Percentiles rank a stretch among this genome's conserved stretches.
Conservation (phyloP, 2,113 vertebrate species). For the Apeltes quadracus region DNA sequence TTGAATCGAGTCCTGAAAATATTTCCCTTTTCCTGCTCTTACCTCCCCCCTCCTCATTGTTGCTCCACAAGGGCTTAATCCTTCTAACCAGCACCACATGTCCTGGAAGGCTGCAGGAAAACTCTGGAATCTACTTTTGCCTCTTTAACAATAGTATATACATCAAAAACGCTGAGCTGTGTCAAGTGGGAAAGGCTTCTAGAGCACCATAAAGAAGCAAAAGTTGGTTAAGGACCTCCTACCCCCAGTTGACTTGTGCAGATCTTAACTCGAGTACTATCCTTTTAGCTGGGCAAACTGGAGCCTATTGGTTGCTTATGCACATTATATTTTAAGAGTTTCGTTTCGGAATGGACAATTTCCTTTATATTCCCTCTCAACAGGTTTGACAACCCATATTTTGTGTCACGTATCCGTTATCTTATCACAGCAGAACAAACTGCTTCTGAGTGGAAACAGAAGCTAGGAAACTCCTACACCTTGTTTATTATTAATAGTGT, state of each 20-base stretch:
- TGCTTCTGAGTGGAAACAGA: constrained; percentile 33
- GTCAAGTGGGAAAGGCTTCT: constrained; percentile 58
- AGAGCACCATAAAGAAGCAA: constrained; percentile 21
- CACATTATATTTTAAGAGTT: constrained; percentile 26
- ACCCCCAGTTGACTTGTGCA: constrained; percentile 19
- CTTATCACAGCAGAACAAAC: constrained; percentile 26
- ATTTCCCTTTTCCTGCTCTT: constrained; percentile 54
- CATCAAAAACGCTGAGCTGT: constrained; percentile 59
- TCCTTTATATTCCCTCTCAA: constrained; percentile 34
- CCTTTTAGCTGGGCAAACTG: constrained; percentile 29
- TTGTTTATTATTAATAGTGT: constrained; percentile 24
- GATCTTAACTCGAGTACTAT: constrained; percentile 21
- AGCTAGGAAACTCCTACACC: constrained; percentile 16
- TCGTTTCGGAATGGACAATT: constrained; percentile 16
- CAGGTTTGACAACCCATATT: constrained; percentile 26
- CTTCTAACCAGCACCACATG: constrained; percentile 80
- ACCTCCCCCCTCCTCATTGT: constrained; percentile 39
- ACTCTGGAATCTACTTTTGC: constrained; percentile 71
- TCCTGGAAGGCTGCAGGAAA: constrained; percentile 73
- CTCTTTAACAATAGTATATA: constrained; percentile 75
- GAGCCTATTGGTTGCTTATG: constrained; percentile 32
- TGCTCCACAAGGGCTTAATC: constrained; percentile 71
- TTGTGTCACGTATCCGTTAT: constrained; percentile 13
- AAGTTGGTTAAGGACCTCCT: constrained; percentile 25
- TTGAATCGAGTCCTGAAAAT: constrained; percentile 69